Conservation (phyloP, 2,888 invertebrate genomes). For the Caenorhabditis sp. region DNA sequence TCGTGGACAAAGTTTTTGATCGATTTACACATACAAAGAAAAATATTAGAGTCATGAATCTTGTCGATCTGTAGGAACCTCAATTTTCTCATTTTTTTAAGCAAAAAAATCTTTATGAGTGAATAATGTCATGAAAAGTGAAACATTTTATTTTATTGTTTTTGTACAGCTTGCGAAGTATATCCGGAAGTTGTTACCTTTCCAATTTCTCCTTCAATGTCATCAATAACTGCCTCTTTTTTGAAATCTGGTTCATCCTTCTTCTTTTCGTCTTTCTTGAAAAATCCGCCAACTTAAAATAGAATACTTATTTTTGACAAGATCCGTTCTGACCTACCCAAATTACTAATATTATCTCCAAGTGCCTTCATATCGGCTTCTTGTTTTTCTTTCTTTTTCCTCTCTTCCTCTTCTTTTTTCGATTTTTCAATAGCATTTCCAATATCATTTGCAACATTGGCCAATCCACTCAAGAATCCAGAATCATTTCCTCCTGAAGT, state of each 20-base stretch:
- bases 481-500: background rate
- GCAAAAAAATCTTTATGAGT: too few relatives aligned
- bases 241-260: background rate
- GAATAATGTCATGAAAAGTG: background rate
- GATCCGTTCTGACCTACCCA: background rate
- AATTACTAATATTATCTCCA: background rate
- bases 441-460: background rate
- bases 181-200: constrained; percentile 1
- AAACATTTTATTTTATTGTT: background rate
- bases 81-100: too few relatives aligned
- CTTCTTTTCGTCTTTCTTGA: background rate
- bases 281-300: constrained; percentile 2
- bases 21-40: too few relatives aligned
- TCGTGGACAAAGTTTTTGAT: too few relatives aligned
- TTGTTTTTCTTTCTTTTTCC: background rate
- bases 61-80: too few relatives aligned
- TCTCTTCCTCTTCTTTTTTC: background rate
- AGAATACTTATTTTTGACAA: too few relatives aligned
- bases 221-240: background rate
- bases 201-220: background rate
- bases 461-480: background rate
- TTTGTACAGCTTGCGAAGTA: background rate
- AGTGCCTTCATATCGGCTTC: background rate
- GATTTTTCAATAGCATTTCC: background rate
- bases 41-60: too few relatives aligned